These are phyloP conservation scores for Nipponacmea schrenckii DNA, from an alignment of 2,888 invertebrate genomes.

Conservation along the genomic window DNA sequence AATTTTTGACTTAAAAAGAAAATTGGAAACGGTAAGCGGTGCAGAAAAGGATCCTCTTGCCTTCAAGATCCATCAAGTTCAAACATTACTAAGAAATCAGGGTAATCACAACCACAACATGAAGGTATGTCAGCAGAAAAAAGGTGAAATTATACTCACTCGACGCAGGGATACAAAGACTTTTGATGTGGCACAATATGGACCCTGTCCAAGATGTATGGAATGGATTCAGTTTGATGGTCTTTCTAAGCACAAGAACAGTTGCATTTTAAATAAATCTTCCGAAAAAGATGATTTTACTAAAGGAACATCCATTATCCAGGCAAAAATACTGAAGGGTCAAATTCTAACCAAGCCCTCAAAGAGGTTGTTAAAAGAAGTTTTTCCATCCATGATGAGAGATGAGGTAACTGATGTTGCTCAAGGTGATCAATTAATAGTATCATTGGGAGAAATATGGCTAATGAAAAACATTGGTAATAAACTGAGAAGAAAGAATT, in stretches of 20 bases:
- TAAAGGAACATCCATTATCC: not conserved
- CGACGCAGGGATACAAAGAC: not conserved
- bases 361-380: not conserved
- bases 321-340: not conserved
- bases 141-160: not conserved
- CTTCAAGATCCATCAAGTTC: not conserved
- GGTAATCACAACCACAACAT: conserved; percentile 4
- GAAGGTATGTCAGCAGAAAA: not conserved
- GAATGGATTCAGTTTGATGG: not conserved
- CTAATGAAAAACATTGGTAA: conserved; percentile 5
- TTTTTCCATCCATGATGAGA: not conserved
- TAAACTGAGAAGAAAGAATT: conserved; percentile 4
- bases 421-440: conserved; percentile 5
- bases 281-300: not conserved
- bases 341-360: not conserved
- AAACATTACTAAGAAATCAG: not conserved
- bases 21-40: not conserved
- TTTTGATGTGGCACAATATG: conserved; percentile 2
- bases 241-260: not conserved
- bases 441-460: conserved; percentile 2
- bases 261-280: not conserved
- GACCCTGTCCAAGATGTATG: not conserved
- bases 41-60: not conserved
- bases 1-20: not conserved
- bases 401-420: not conserved